phyloP scores from a whole-genome alignment of 2,797 vertebrate species.

The Anas georgica region DNA sequence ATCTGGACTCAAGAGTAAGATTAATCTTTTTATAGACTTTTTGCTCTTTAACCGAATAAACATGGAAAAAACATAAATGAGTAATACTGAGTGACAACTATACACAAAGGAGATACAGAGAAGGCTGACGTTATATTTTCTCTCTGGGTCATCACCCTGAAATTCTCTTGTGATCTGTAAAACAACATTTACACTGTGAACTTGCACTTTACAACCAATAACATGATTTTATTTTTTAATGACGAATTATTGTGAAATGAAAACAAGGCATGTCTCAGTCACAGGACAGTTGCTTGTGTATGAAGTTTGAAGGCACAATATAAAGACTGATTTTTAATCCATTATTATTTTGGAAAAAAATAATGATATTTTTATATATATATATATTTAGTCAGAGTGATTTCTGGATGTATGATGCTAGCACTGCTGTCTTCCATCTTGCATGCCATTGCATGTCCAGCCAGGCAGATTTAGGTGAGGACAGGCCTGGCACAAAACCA shows the following conservation, averaged over 20 bases:
- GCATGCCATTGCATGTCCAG: rapidly evolving
- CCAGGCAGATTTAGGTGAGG: background rate
- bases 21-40: background rate
- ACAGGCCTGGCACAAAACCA: background rate
- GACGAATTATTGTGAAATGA: background rate
- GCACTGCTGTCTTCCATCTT: background rate
- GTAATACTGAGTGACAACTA: background rate
- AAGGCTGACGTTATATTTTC: background rate
- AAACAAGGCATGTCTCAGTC: background rate
- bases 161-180: slow-evolving; percentile 21
- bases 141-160: background rate
- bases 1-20: background rate
- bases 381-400: background rate
- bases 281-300: background rate
- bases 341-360: background rate
- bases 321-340: background rate
- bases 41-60: background rate
- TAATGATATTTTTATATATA: no score
- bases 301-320: background rate
- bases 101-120: background rate
- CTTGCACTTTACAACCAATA: background rate
- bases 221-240: slow-evolving; percentile 5
- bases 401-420: background rate
- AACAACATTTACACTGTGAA: background rate
- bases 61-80: background rate